Base-by-base conservation (phyloP, 2,888 invertebrate genomes). In the Dascillus cervinus region DNA sequence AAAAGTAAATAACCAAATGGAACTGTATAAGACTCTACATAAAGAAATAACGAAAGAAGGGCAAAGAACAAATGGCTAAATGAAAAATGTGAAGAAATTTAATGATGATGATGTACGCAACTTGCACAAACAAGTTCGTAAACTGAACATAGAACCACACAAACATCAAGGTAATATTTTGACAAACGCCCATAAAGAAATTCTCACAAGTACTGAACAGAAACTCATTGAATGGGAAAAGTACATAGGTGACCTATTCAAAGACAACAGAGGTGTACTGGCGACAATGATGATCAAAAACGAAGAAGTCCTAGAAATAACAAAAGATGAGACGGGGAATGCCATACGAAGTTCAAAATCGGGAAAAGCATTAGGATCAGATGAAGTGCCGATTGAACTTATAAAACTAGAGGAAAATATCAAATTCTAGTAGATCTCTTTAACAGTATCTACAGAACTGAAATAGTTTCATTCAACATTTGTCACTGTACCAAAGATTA, bases 1-100 rank as follows among this genome's bases (percentile, higher is more conserved):
- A 12, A 4, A 24, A 6, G 13, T 14, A 13, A 26, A 14, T 26
- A 14, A 13, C 10, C 3, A 26, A 26, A 9, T 14, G 10, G 14
- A 14, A 3, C 15, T 3, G 4, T 26, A 26, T 10, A 14, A 15
- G 13, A 11, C 4, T 6, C 5, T 26, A 26, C 26, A 26, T 11
- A 26, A 26, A 14, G 14, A 26, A 13, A 26, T 14, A n/a, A 27
- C 3, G n/a, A n/a, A 27, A 27, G 20, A 11, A 27, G 12, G 11
- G 11, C 8, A 27, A 10, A 27, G 13, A 19, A 27, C 11, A 27
- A 27, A 10, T 27, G 27, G 27, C 6, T 27, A 10, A 15, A 27
- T 19, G 27, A 27, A 5, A 27, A 15, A 19, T 17, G 19, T 11
- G 19, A 15, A 17, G 3, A 19, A 4, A 27, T 15, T 11, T 17